Evolutionary conservation across 2,888 invertebrate genomes (phyloP).

Genomic region (Tribolium freemani): DNA sequence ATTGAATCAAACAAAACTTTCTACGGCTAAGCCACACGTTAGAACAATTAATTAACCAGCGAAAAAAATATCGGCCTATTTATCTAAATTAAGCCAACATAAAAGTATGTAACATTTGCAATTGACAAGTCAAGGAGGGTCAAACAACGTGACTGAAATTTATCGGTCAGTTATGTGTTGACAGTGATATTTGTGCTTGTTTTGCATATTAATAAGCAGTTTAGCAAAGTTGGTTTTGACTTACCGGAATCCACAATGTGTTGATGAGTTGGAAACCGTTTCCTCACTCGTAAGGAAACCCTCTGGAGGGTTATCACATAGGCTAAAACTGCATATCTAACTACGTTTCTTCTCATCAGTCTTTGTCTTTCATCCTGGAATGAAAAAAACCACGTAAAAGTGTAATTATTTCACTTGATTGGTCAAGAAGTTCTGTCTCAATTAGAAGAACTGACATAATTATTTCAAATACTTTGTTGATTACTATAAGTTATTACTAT

Average conservation of each 20-base stretch:
- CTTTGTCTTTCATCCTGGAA: constrained; percentile 88
- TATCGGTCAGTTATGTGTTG: neutral
- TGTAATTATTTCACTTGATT: neutral
- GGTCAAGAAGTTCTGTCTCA: too few relatives aligned
- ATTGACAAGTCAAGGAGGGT: neutral
- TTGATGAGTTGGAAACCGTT: constrained; percentile 90
- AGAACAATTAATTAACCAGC: neutral
- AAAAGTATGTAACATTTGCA: neutral
- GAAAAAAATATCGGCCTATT: neutral
- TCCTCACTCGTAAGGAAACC: constrained; percentile 88
- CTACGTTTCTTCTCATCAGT: constrained; percentile 90
- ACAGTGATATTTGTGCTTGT: neutral
- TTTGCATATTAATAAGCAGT: neutral
- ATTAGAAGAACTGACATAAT: too few relatives aligned
- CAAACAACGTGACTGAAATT: constrained; percentile 14
- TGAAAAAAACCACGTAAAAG: neutral
- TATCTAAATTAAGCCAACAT: neutral
- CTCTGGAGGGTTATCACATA: constrained; percentile 91
- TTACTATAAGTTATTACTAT: too few relatives aligned
- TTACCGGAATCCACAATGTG: constrained; percentile 92
- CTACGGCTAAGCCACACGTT: neutral
- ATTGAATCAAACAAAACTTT: neutral
- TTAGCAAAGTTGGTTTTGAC: constrained; percentile 48
- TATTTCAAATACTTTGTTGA: too few relatives aligned
- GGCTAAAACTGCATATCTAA: constrained; percentile 89